Evolutionary conservation across 2,113 vertebrate genomes (phyloP).

Genomic region (Aegypius monachus): DNA sequence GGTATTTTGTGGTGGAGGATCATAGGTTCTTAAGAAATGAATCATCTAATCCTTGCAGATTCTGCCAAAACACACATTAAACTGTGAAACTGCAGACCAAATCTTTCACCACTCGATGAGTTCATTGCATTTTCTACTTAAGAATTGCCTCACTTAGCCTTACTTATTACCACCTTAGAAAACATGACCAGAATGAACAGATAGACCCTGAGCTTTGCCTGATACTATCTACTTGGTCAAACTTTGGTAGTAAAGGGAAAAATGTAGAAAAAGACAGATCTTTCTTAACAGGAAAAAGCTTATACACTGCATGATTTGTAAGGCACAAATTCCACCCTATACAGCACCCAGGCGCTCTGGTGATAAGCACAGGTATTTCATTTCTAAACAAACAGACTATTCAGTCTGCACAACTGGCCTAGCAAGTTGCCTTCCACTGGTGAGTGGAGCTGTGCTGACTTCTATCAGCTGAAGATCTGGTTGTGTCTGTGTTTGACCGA

Average conservation of each 20-base stretch:
- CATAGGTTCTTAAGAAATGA: neutral
- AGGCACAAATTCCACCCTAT: neutral
- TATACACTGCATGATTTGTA: neutral
- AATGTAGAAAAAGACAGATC: neutral
- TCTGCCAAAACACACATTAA: constrained; percentile 35
- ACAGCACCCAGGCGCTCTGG: neutral
- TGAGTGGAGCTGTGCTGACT: neutral
- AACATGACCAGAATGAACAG: neutral
- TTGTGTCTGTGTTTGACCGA: neutral
- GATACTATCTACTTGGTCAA: neutral
- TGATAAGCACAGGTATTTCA: neutral
- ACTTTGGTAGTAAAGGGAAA: neutral
- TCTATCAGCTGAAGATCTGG: neutral
- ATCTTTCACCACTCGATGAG: neutral
- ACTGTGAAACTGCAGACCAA: constrained; percentile 7
- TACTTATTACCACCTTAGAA: neutral
- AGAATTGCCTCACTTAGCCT: neutral
- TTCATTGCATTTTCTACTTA: neutral
- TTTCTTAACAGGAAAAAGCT: neutral
- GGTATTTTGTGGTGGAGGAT: neutral
- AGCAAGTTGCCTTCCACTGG: neutral
- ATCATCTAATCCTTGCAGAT: neutral
- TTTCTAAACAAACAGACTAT: neutral
- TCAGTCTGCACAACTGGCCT: neutral
- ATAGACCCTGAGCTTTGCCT: neutral